Evolutionary conservation across 1,140 invertebrate genomes (phyloP).

Genomic region (Thaumatotibia leucotreta): DNA sequence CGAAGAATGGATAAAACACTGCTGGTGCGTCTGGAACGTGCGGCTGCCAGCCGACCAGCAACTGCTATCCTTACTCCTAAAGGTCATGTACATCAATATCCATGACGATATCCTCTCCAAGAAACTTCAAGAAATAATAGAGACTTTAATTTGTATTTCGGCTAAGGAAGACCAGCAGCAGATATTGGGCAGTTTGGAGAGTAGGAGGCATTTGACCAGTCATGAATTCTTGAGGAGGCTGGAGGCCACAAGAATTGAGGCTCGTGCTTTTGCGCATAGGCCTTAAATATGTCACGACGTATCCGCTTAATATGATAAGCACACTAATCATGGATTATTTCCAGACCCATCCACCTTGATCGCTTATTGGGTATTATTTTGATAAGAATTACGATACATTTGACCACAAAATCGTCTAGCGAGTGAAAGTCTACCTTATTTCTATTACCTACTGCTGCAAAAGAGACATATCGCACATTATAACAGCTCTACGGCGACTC

Average conservation of each 20-base stretch:
- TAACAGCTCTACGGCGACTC: no score
- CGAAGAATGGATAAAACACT: conserved; percentile 49
- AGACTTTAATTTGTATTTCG: not conserved
- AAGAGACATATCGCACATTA: no score
- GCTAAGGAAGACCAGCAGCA: not conserved
- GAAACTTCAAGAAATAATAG: not conserved
- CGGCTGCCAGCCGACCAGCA: conserved; percentile 40
- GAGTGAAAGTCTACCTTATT: no score
- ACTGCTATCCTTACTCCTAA: conserved; percentile 29
- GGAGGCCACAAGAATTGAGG: not conserved
- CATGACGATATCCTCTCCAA: not conserved
- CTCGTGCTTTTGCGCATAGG: not conserved
- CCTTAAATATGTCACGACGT: no score
- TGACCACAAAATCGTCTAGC: no score
- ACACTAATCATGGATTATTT: no score
- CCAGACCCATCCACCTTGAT: no score
- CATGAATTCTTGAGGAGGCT: not conserved
- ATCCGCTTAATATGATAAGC: no score
- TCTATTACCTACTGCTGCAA: no score
- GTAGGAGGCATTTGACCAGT: not conserved
- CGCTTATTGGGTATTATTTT: no score
- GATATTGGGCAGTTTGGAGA: not conserved
- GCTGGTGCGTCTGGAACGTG: conserved; percentile 62
- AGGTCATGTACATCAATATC: conserved; percentile 8
- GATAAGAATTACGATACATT: no score